These are phyloP conservation scores for Ametastegia equiseti DNA, from an alignment of 2,888 invertebrate species.

Conservation along the genomic window DNA sequence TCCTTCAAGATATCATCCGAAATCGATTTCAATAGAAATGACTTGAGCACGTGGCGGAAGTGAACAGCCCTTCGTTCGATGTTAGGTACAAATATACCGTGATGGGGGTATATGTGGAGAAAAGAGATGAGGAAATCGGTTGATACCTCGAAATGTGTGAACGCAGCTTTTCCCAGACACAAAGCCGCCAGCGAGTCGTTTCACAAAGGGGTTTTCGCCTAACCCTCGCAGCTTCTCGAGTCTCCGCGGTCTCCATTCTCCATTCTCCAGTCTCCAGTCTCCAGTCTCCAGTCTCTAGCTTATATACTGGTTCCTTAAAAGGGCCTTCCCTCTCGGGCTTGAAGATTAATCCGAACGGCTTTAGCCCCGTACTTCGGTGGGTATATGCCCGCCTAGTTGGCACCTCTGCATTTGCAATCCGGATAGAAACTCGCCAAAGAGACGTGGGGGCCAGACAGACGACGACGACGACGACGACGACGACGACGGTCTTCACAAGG, in stretches of 20 bases:
- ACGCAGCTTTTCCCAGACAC: constrained; percentile 2
- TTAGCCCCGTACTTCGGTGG: constrained; percentile 20
- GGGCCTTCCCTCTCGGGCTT: constrained; percentile 19
- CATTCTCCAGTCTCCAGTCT: neutral
- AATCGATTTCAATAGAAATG: too few species aligned
- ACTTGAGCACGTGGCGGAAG: too few species aligned
- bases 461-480: neutral
- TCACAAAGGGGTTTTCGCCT: neutral
- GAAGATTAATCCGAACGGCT: constrained; percentile 30
- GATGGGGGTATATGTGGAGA: neutral
- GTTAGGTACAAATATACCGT: too few species aligned
- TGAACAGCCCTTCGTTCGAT: too few species aligned
- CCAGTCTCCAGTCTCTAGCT: neutral
- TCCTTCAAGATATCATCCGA: too few species aligned
- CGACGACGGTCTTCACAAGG: constrained; percentile 16
- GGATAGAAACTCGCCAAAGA: constrained; percentile 30
- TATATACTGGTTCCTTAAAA: constrained; percentile 28
- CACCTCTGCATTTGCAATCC: constrained; percentile 42
- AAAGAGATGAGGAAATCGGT: constrained; percentile 13
- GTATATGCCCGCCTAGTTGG: constrained; percentile 16
- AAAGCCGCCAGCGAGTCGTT: neutral
- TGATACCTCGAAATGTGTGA: neutral
- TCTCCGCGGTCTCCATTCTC: neutral
- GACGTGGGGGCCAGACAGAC: constrained; percentile 7
- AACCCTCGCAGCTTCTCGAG: constrained; percentile 6